Conservation (phyloP, 2,888 invertebrate genomes). For the Acholoe squamosa region DNA sequence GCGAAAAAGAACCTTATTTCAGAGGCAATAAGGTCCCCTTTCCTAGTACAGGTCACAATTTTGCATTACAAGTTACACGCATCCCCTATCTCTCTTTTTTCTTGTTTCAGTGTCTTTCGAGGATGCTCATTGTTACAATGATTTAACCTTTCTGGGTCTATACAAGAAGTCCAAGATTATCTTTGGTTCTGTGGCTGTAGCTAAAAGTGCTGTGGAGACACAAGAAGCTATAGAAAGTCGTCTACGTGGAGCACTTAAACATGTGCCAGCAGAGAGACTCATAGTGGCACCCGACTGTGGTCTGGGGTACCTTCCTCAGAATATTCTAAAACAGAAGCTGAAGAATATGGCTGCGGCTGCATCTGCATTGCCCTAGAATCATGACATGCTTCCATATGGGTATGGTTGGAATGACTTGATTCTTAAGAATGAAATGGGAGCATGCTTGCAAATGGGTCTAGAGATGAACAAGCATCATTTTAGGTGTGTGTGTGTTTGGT, state of each 20-base stretch:
- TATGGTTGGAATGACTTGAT: not conserved
- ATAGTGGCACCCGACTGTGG: constrained; percentile 58
- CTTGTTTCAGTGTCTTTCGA: constrained; percentile 68
- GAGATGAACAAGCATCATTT: no score
- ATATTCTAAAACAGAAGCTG: constrained; percentile 56
- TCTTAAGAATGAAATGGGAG: no score
- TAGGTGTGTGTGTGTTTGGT: no score
- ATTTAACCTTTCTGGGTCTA: constrained; percentile 62
- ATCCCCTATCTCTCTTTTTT: constrained; percentile 46
- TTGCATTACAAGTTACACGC: not conserved
- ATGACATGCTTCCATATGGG: no score
- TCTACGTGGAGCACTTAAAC: not conserved
- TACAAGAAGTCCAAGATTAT: constrained; percentile 68
- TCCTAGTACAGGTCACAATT: no score
- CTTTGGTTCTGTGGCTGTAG: constrained; percentile 70
- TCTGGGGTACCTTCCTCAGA: constrained; percentile 32
- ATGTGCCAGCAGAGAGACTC: constrained; percentile 38
- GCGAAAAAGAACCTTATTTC: no score
- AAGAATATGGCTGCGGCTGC: constrained; percentile 56
- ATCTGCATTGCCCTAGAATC: not conserved
- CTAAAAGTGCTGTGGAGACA: constrained; percentile 68
- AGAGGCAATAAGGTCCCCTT: no score
- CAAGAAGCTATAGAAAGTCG: constrained; percentile 66
- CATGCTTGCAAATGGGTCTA: no score
- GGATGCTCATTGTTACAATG: constrained; percentile 66